A percentile compares a stretch with the other conserved stretches of the same genome.
Conservation (phyloP, 2,888 invertebrate species). For the Tipula lateralis region DNA sequence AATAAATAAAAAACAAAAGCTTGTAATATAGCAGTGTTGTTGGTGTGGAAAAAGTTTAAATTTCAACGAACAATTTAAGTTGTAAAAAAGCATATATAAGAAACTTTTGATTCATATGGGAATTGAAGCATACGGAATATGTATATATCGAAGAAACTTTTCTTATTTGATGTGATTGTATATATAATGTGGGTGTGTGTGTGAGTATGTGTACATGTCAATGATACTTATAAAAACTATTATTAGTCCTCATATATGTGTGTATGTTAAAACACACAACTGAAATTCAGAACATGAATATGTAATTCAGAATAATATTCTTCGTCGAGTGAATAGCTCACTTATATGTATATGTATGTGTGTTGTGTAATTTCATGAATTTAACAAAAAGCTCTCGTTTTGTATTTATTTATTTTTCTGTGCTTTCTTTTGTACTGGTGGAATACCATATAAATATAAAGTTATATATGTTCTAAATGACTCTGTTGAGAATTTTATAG, state of each 20-base stretch:
- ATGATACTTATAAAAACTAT: not conserved
- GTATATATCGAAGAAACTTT: not conserved
- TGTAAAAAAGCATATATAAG: not conserved
- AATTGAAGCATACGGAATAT: not conserved
- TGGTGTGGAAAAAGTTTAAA: not conserved
- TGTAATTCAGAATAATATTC: not conserved
- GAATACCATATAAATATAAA: not conserved
- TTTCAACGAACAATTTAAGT: slow-evolving; percentile 24
- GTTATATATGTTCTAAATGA: not conserved
- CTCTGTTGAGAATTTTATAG: not conserved
- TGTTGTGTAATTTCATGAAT: not conserved
- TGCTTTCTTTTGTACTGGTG: not conserved
- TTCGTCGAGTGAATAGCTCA: not conserved
- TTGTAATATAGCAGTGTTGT: not conserved
- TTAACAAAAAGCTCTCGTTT: not conserved
- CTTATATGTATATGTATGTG: not conserved
- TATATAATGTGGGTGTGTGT: not conserved
- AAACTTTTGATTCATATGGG: slow-evolving; percentile 24
- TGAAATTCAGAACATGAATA: not conserved
- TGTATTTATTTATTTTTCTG: not conserved
- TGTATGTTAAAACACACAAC: not conserved
- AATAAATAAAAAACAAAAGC: slow-evolving; percentile 4
- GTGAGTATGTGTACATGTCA: not conserved
- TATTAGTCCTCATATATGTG: not conserved
- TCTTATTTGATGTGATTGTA: not conserved